Evolutionary conservation across 2,888 invertebrate species (phyloP), one percentile per base, ranked within the genome.

Genomic region (Norana najaformis): DNA sequence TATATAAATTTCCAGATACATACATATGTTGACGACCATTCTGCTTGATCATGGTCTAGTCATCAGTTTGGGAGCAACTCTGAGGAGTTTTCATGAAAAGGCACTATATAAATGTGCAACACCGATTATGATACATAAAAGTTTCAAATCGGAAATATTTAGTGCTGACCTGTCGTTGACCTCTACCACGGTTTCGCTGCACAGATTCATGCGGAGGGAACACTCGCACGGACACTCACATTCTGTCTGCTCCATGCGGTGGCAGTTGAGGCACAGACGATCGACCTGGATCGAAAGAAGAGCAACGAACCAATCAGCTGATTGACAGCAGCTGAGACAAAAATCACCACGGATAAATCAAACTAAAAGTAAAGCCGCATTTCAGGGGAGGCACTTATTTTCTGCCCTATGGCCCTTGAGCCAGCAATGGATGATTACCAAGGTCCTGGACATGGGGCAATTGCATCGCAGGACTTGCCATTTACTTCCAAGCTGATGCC

Each of bases 191-290:
- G 94, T 93, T 34, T 95, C 94, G 88, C 95, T 94, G 93, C 96
- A 96, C 89, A 95, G 94, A 91, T 96, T 95, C 92, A 96, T 95
- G 91, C 96, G 96, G 14, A 96, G 93, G 16, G 93, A 97, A 94
- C 98, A 98, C 95, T 98, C 98, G 94, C 98, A 98, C 0, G 98
- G 98, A 94, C 98, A 98, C 95, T 98, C 98, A 93, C 98, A 98
- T 94, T 98, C 98, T 6, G 96, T 97, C 95, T 97, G 98, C 94
- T 98, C 98, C 97, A 98, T 98, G 89, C 98, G 96, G 94, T 97
- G 97, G 94, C 98, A 98, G 94, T 98, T 98, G 39, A 98, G 96
- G 94, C 98, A 98, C 6, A 97, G 96, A 6, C 98, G 96, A 94
- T 98, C 97, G 90, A 96, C 95, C 96, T 96, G 93, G 35, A 30